Base-by-base conservation (phyloP, 2,888 invertebrate genomes). In the Agonopterix subpropinquella region DNA sequence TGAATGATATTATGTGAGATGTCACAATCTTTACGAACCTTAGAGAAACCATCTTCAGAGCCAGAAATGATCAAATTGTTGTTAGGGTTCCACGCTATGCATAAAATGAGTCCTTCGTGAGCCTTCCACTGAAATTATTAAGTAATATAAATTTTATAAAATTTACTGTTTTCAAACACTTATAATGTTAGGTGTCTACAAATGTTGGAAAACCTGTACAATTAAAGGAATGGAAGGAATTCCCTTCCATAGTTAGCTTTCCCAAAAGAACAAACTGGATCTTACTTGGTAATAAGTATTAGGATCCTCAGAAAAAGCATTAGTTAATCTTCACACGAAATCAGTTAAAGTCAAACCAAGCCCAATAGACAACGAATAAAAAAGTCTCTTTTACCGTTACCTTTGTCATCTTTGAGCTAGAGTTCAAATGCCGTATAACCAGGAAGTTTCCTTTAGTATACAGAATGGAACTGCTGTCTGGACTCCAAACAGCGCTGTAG, bases 51-150 rank as follows among this genome's bases (percentile, higher is more conserved):
- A 80, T 99, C 99, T 87, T 99, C 98, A 46, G 97, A 97, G 0
- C 99, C 99, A 3, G 99, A 98, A 10, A 97, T 93, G 28, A 99
- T 92, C 7, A 98, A 89, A 57, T 96, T 95, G 59, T 97, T 96
- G 58, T 95, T 94, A 0, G 95, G 93, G 77, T 98, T 99, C 99
- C 99, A 99, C 61, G 97, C 95, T 0, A 97, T 91, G 58, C 96
- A 95, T 51, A 99, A 86, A 51, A 99, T 94, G 1, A 98, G 85
- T 1, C 96, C 97, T 61, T 99, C 98, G 67, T 99, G 99, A 4
- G 97, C 99, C 73, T 95, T 95, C 98, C 98, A 98, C 95, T 97
- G 76, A 44, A 89, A 86, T 52, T 4, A 4, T 4, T 18, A 4
- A 44, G 52, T 11, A 41, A 41, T n/a, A 41, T 11, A 41, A 41